A percentile compares a stretch with the other conserved stretches of the same genome.
Conservation (phyloP, 2,797 vertebrate species). For the Schizopygopsis pylzovi region DNA sequence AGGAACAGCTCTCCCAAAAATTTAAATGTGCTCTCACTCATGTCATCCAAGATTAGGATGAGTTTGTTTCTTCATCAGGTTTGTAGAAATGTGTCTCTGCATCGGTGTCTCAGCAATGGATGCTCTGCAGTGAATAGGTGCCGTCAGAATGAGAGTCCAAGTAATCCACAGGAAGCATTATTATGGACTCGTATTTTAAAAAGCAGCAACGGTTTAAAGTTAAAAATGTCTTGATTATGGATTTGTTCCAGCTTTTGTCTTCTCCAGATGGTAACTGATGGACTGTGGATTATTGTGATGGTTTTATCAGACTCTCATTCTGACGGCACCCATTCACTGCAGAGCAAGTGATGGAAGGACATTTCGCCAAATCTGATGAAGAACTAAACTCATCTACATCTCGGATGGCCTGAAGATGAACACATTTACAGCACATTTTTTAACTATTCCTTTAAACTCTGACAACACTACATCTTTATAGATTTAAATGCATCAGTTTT, state of each 20-base stretch:
- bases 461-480: too few relatives aligned
- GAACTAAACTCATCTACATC: not conserved
- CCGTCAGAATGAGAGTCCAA: too few relatives aligned
- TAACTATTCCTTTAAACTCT: too few relatives aligned
- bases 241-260: not conserved
- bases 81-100: not conserved
- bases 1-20: not conserved
- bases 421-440: not conserved
- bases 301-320: not conserved
- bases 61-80: not conserved
- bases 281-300: not conserved
- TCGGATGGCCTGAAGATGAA: not conserved
- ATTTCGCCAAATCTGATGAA: not conserved
- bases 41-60: not conserved
- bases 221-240: too few relatives aligned
- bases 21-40: not conserved
- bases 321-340: not conserved
- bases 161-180: not conserved
- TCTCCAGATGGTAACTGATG: not conserved
- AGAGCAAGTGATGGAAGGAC: not conserved
- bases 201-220: not conserved
- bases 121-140: not conserved
- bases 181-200: not conserved
- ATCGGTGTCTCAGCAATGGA: too few relatives aligned
- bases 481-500: too few relatives aligned